Evolutionary conservation across 2,888 invertebrate genomes (phyloP), one percentile per base, ranked within the genome.

Genomic region (Ormyrus labotus): DNA sequence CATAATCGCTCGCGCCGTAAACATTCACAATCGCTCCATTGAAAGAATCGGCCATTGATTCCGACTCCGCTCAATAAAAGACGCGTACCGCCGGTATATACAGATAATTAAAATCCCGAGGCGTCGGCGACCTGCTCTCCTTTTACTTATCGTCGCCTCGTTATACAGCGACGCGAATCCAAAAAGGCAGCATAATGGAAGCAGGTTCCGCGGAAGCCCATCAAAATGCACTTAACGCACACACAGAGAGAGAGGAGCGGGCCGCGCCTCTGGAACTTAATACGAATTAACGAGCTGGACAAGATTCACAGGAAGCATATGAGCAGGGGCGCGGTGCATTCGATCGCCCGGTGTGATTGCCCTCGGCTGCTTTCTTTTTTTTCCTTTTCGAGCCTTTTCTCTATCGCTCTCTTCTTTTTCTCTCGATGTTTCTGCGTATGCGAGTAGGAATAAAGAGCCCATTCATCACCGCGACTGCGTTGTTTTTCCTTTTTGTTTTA

Each of bases 181-280:
- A 19, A 19, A 19, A 13, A 8, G 8, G 48, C 8, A 58, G 48
- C 51, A 45, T 34, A 71, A 71, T 47, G 72, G 63, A 72, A 72
- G 63, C 50, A 71, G 70, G 60, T 51, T 71, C 58, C 57, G 57
- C 8, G 5, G 11, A 68, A 8, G 11, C 45, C 47, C 19, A 19
- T 19, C 19, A 19, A 19, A 19, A 19, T 19, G 19, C 19, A 19
- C 19, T 19, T 19, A 19, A 19, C 19, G 19, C 19, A 1, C 19
- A 19, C 19, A 19, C 19, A 19, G 34, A 10, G 9, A 65, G 13
- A 55, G 50, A 51, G 11, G 10, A 19, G 67, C 76, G 19, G 57
- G 80, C 84, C 83, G 79, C 83, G 73, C 84, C 84, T 80, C 47
- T 72, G 82, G 82, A 81, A 83, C 83, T 83, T 82, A 82, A 83